A percentile compares a stretch with the other conserved stretches of the same genome.
phyloP scores from a whole-genome alignment of 2,888 invertebrate genomes.

The Trileptium ribeirensis region DNA sequence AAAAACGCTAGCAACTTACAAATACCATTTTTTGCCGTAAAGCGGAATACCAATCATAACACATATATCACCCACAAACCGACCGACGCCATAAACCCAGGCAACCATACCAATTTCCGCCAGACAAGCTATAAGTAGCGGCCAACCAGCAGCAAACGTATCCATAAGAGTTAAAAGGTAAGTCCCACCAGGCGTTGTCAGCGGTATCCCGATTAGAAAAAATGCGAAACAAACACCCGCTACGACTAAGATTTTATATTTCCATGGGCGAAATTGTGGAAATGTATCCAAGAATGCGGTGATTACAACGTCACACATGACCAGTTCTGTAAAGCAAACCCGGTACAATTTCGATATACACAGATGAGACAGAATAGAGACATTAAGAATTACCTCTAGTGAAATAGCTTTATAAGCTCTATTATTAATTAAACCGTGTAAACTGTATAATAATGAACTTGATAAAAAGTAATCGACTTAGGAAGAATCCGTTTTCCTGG shows the following conservation, averaged over 20 bases:
- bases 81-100: conserved; percentile 54
- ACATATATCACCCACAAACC: conserved; percentile 20
- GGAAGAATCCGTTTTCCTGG: too few species aligned
- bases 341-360: too few species aligned
- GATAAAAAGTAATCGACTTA: too few species aligned
- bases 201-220: conserved; percentile 24
- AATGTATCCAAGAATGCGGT: conserved; percentile 55
- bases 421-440: too few species aligned
- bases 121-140: conserved; percentile 56
- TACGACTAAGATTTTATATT: conserved; percentile 12
- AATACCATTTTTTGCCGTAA: too few species aligned
- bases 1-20: too few species aligned
- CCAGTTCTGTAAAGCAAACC: too few species aligned
- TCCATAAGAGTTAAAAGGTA: conserved; percentile 55
- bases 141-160: conserved; percentile 55
- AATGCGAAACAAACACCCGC: conserved; percentile 17
- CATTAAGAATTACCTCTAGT: too few species aligned
- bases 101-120: conserved; percentile 56
- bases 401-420: too few species aligned
- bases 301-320: conserved; percentile 56
- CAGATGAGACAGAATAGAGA: too few species aligned
- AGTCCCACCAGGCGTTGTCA: conserved; percentile 42
- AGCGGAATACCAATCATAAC: conserved; percentile 18
- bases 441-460: too few species aligned
- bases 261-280: conserved; percentile 42